Evolutionary conservation across 1,140 invertebrate species (phyloP), one percentile per base, ranked within the genome.

Genomic region (Brachionus koreanus): DNA sequence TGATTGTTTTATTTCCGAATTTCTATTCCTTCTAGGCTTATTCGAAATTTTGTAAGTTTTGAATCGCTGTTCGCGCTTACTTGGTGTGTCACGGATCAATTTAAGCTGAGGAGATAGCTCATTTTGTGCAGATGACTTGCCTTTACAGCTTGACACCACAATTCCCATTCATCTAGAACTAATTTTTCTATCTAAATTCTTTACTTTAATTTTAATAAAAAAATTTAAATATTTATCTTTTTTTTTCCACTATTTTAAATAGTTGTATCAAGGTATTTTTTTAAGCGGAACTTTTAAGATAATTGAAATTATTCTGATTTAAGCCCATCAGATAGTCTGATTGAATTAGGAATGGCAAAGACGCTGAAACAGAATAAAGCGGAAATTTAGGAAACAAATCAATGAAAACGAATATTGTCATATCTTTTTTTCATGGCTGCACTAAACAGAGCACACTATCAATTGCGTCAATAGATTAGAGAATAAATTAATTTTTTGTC

Each of bases 121-220:
- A 69, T 69, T 9, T 16, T 69, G 42, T 43, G 5, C 6, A 37
- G 12, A 69, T 16, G 65, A 69, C 37, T 69, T 39, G 33, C 69
- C 42, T 74, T 74, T 74, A 74, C 69, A 74, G 42, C 69, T 74
- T 35, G 69, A 46, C 23, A 74, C 25, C 43, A 74, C 43, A 43
- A 74, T 74, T 74, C 69, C 69, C 69, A 74, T 74, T 74, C 69
- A 74, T 74, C 43, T 74, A 74, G 19, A 69, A 69, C 29, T 12
- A 74, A 9, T 43, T 25, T 74, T 46, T 46, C 43, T 67, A 35
- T 43, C 43, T 39, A 69, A 69, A 69, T 5, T 25, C 25, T 23
- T 37, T 4, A 65, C 10, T 5, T 65, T 23, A 35, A 5, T 6
- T 33, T 35, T 29, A 13, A 63, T 23, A 63, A 25, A 16, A 25